Percentiles rank a stretch among this genome's conserved stretches.
phyloP scores from a whole-genome alignment of 2,113 vertebrate species.

The Tamias sibiricus region DNA sequence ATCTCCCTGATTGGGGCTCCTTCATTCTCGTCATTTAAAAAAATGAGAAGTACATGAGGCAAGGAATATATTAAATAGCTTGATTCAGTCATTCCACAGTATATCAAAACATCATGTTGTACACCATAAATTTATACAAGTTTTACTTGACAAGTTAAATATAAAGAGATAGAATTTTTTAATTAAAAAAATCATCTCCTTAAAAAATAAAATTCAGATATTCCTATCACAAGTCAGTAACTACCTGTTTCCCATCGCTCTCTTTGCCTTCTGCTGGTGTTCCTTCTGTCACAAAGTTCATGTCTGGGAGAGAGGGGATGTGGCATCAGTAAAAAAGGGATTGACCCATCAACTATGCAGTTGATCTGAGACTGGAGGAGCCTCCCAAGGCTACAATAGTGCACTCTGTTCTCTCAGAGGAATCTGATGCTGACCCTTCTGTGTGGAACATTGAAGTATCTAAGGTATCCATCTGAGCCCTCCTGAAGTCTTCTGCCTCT shows the following conservation, averaged over 20 bases:
- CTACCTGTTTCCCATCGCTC: not conserved
- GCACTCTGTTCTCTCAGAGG: not conserved
- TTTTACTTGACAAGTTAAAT: not conserved
- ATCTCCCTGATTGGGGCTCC: no score
- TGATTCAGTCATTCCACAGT: not conserved
- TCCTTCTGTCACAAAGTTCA: not conserved
- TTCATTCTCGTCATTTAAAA: no score
- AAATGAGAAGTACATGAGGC: not conserved
- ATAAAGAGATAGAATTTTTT: not conserved
- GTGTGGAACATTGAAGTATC: not conserved
- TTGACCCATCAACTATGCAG: not conserved
- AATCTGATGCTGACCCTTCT: not conserved
- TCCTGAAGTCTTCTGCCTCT: not conserved
- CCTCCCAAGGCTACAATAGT: not conserved
- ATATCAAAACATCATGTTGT: not conserved
- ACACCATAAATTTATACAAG: not conserved
- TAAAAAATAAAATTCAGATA: not conserved
- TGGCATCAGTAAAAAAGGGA: rapidly evolving
- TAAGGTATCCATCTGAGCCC: not conserved
- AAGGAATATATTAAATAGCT: not conserved
- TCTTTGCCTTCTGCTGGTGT: not conserved
- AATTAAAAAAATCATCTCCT: not conserved
- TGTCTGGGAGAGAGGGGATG: no score
- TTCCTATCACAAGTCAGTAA: not conserved
- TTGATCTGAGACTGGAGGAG: no score